phyloP scores from a whole-genome alignment of 2,888 invertebrate genomes.

The Drepanosiphum platanoidis region DNA sequence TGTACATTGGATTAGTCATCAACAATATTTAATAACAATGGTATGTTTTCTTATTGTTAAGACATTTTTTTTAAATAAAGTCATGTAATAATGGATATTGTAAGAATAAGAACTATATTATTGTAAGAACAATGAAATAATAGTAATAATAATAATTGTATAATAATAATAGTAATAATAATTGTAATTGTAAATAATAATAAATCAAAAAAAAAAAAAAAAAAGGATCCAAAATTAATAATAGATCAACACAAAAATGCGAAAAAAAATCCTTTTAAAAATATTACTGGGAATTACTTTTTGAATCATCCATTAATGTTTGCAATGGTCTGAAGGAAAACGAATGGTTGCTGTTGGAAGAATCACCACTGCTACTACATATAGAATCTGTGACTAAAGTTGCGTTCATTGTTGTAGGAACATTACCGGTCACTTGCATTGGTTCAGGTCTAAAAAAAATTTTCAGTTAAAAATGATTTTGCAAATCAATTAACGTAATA shows the following conservation, averaged over 20 bases:
- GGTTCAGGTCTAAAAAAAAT: conserved; percentile 54
- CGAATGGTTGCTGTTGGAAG: conserved; percentile 57
- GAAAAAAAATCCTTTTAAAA: background rate
- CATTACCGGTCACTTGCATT: conserved; percentile 57
- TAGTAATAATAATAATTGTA: background rate
- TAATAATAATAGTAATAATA: background rate
- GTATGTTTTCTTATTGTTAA: background rate
- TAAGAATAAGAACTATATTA: conserved; percentile 7
- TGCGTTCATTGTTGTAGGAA: conserved; percentile 59
- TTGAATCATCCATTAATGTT: conserved; percentile 53
- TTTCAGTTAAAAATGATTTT: background rate
- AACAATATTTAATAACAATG: conserved; percentile 33
- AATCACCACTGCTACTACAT: conserved; percentile 57
- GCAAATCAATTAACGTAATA: no score
- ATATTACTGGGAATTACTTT: conserved; percentile 52
- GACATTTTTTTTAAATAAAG: conserved; percentile 1
- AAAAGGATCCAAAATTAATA: conserved; percentile 24
- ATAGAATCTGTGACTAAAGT: conserved; percentile 56
- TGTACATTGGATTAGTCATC: conserved; percentile 43
- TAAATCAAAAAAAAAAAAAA: background rate
- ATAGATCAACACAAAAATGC: conserved; percentile 26
- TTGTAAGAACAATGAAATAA: background rate
- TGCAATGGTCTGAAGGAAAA: conserved; percentile 57
- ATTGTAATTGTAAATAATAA: background rate
- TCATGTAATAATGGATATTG: conserved; percentile 58